Base-by-base conservation (phyloP, 2,797 vertebrate species). In the Gadopsis marmoratus region DNA sequence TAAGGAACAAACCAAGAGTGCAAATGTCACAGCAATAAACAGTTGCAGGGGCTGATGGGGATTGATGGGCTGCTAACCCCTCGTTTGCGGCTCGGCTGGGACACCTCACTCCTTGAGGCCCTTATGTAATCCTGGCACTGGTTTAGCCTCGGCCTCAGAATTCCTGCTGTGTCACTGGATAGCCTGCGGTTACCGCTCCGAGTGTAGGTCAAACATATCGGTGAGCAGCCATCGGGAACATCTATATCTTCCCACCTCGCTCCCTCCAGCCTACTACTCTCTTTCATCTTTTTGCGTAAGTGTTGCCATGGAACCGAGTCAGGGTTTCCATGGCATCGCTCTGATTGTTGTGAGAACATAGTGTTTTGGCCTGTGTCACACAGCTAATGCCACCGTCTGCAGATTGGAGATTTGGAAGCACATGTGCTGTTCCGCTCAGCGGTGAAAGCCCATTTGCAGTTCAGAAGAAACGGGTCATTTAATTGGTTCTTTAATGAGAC, bases 151-250 rank as follows among this genome's bases (percentile, higher is more conserved):
- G 10, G 84, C 78, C 68, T 89, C 87, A 89, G 85, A 92, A 93
- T 94, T 86, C 87, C 85, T 85, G 62, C 87, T 66, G 81, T 65
- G 90, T 92, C 78, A 90, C 79, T 43, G 82, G 92, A 92, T 91
- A 87, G 81, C 76, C 83, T 75, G 74, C 23, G 63, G 88, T 78
- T 76, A 66, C 50, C 81, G 47, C 82, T 83, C 71, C 1, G 80
- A 88, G 76, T 93, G 89, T 92, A 94, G 95, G 95, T 95, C 95
- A 95, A 92, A 92, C 86, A 71, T 92, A 95, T 95, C 93, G 83
- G 86, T 91, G 84, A 85, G 87, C 79, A 45, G 73, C 51, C 67
- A 71, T 77, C 60, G 19, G 82, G 87, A 89, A 92, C 92, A 92
- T 93, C 86, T 89, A 86, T 86, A 89, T 86, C 87, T 76, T 86